A percentile compares a stretch with the other conserved stretches of the same genome.
phyloP scores from a whole-genome alignment of 2,888 invertebrate species.

The Archips crataeganus region DNA sequence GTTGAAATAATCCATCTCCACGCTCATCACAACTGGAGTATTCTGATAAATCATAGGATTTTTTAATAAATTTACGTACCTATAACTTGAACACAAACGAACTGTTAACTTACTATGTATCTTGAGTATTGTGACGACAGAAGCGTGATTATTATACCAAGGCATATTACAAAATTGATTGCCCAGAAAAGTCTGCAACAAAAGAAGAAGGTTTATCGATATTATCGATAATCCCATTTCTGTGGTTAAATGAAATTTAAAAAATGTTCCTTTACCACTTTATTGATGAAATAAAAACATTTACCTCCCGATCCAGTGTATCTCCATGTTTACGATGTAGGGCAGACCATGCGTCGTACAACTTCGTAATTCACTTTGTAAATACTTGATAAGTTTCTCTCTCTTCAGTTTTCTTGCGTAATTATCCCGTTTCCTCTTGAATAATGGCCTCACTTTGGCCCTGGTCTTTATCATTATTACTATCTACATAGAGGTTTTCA shows the following conservation, averaged over 20 bases:
- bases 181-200: slow-evolving; percentile 72
- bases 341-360: slow-evolving; percentile 72
- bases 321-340: slow-evolving; percentile 64
- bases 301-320: slow-evolving; percentile 74
- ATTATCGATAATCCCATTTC: not conserved
- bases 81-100: not conserved
- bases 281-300: slow-evolving; percentile 27
- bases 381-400: slow-evolving; percentile 64
- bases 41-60: slow-evolving; percentile 65
- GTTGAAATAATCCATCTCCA: slow-evolving; percentile 89
- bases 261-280: not conserved
- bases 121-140: slow-evolving; percentile 65
- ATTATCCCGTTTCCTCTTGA: slow-evolving; percentile 66
- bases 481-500: slow-evolving; percentile 32
- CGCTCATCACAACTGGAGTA: slow-evolving; percentile 89
- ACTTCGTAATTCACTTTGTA: slow-evolving; percentile 65
- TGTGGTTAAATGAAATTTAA: not conserved
- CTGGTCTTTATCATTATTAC: slow-evolving; percentile 56
- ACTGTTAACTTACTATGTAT: slow-evolving; percentile 62
- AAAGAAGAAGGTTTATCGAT: slow-evolving; percentile 4
- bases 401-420: slow-evolving; percentile 58
- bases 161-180: slow-evolving; percentile 57
- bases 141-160: slow-evolving; percentile 59
- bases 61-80: not conserved
- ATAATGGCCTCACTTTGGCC: slow-evolving; percentile 54